Evolutionary conservation across 2,888 invertebrate genomes (phyloP).

Genomic region (Agriopis leucophaearia): DNA sequence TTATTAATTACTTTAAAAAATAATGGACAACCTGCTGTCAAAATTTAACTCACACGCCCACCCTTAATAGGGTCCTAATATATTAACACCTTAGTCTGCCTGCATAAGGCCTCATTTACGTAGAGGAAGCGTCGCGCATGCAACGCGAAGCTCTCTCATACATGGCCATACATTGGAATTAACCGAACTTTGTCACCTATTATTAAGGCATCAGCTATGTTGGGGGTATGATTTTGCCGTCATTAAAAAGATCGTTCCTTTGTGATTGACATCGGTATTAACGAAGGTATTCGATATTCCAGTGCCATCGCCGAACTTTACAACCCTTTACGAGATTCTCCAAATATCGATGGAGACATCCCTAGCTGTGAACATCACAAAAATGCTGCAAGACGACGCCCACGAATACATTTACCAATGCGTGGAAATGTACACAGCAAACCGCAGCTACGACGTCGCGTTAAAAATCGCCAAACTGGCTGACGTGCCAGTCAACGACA

Average conservation of each 20-base stretch:
- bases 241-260: not conserved
- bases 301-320: conserved; percentile 78
- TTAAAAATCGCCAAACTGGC: conserved; percentile 85
- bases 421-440: conserved; percentile 81
- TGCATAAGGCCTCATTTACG: too few relatives aligned
- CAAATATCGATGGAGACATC: conserved; percentile 86
- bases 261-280: not conserved
- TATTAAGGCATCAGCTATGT: too few relatives aligned
- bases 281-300: conserved; percentile 46
- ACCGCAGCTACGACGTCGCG: conserved; percentile 85
- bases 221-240: too few relatives aligned
- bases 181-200: too few relatives aligned
- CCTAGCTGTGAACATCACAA: conserved; percentile 82
- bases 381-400: conserved; percentile 73
- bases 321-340: conserved; percentile 78
- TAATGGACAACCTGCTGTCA: not conserved
- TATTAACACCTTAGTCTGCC: too few relatives aligned
- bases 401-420: conserved; percentile 83
- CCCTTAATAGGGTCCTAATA: too few relatives aligned
- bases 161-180: too few relatives aligned
- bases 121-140: too few relatives aligned
- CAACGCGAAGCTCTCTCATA: too few relatives aligned
- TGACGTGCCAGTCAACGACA: conserved; percentile 79
- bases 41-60: too few relatives aligned
- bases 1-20: not conserved